A percentile compares a stretch with the other conserved stretches of the same genome.
Conservation (phyloP, 2,888 invertebrate genomes). For the Andricus quercusramuli region DNA sequence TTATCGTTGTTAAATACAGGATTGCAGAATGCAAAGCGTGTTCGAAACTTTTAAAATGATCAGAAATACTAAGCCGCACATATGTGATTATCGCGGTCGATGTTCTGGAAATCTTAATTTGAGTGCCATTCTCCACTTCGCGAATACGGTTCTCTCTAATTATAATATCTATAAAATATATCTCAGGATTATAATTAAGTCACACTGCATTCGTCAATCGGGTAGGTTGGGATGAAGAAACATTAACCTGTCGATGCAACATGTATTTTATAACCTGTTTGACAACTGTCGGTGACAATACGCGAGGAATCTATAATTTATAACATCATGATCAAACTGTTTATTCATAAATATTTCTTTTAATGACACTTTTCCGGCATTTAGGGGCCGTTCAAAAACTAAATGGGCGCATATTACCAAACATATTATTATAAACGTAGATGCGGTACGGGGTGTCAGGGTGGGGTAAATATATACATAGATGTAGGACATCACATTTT, state of each 20-base stretch:
- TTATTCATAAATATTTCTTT: no score
- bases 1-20: conserved; percentile 27
- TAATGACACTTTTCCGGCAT: no score
- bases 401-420: no score
- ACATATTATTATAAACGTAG: no score
- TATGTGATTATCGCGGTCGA: conserved; percentile 15
- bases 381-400: no score
- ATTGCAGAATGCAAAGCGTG: not conserved
- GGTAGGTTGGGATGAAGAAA: conserved; percentile 2
- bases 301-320: not conserved
- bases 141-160: conserved; percentile 2
- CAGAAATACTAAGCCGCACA: not conserved
- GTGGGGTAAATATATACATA: no score
- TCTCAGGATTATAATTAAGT: conserved; percentile 20
- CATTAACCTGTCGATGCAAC: conserved; percentile 28
- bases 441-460: no score
- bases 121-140: conserved; percentile 1
- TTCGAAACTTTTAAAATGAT: conserved; percentile 13
- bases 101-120: conserved; percentile 25
- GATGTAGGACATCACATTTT: no score
- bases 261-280: conserved; percentile 31
- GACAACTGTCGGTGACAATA: conserved; percentile 12
- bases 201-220: conserved; percentile 27
- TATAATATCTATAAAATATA: not conserved
- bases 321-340: no score